Evolutionary conservation across 2,888 invertebrate species (phyloP), one percentile per base, ranked within the genome.

Genomic region (Brenthis ino): DNA sequence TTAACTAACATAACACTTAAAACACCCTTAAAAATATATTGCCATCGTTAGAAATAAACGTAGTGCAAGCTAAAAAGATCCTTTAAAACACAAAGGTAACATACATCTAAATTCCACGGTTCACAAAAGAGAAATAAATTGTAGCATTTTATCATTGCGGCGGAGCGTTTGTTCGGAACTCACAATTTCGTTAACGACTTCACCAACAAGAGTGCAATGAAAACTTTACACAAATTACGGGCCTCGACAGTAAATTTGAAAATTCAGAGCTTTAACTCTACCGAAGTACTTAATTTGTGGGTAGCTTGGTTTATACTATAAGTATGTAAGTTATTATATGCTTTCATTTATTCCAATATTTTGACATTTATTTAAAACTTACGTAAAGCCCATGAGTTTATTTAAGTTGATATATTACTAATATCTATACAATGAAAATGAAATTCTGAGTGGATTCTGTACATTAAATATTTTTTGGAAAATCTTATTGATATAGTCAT

Each of bases 191-290:
- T 65, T 65, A 65, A 57, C 57, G 57, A 65, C 65, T 65, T 16
- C 37, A 51, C 14, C 50, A 65, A 65, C 57, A 50, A 57, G 57
- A 57, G 65, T 55, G 64, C 64, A 65, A 65, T 57, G 65, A 57
- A 57, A 65, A 65, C 51, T 65, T 65, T 37, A 37, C 50, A 37
- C 28, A 43, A 65, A 65, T 65, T 65, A 57, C 50, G n/a, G 50
- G 57, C 33, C 16, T 51, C 33, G 20, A 57, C 50, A 20, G 50
- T 57, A 51, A 51, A 56, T 65, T 37, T 37, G 8, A 37, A 65
- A 65, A 50, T 55, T 65, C 50, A 16, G 11, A 14, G n/a, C 56
- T 65, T 43, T 12, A 51, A 57, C 37, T 65, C 16, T 20, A 20
- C n/a, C 43, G n/a, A n/a, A 50, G 11, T 33, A 28, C 48, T 12